Conservation (phyloP, 2,113 vertebrate genomes). For the Brachypodius melanocephalos region DNA sequence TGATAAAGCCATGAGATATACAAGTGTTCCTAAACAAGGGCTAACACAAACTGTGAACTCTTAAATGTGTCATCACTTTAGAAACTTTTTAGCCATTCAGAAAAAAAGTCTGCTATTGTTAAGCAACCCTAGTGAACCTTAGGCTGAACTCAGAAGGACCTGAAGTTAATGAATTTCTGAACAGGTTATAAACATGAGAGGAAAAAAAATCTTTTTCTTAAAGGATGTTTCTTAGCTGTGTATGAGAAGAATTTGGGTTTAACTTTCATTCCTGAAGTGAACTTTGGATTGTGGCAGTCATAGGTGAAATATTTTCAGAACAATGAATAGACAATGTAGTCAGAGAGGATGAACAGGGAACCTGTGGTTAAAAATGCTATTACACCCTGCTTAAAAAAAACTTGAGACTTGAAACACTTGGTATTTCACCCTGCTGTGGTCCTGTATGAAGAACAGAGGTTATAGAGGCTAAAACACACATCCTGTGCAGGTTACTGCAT, state of each 20-base stretch:
- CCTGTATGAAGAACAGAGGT: background rate
- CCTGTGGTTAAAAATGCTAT: background rate
- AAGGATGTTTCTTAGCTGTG: background rate
- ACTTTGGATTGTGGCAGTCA: background rate
- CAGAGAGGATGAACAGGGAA: background rate
- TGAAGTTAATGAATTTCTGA: background rate
- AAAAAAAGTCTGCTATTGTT: background rate
- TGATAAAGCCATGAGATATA: background rate
- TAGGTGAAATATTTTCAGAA: background rate
- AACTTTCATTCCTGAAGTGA: background rate
- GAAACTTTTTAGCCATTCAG: background rate
- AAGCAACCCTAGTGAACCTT: background rate
- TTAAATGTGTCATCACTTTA: background rate
- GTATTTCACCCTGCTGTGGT: background rate
- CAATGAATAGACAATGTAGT: background rate
- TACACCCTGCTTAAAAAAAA: background rate
- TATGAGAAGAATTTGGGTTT: background rate
- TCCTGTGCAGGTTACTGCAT: background rate
- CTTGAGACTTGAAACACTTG: background rate
- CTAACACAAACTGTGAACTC: background rate
- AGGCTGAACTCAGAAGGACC: background rate
- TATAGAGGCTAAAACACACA: background rate
- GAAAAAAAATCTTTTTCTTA: background rate
- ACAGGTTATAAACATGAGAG: background rate
- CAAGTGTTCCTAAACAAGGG: background rate